phyloP scores from a whole-genome alignment of 2,113 vertebrate genomes.

The Vulpes vulpes region DNA sequence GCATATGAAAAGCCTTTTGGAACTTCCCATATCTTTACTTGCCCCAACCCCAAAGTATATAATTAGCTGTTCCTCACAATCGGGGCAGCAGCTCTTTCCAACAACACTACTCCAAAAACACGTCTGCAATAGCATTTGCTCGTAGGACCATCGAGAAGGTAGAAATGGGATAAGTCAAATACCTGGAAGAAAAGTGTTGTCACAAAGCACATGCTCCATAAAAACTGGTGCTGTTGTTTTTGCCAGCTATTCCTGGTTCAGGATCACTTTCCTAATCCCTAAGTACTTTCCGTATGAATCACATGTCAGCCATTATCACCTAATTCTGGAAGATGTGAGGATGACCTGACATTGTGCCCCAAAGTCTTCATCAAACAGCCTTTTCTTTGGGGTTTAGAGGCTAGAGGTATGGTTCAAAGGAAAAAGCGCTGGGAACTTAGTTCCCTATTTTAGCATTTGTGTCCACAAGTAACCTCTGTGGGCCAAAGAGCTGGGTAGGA shows the following conservation, averaged over 20 bases:
- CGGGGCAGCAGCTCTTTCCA: neutral
- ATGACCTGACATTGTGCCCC: neutral
- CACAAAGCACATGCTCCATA: neutral
- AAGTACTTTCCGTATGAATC: neutral
- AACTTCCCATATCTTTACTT: neutral
- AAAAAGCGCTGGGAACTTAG: neutral
- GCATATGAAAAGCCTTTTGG: neutral
- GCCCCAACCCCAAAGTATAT: neutral
- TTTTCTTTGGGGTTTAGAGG: neutral
- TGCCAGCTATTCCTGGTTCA: neutral
- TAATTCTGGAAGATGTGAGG: neutral
- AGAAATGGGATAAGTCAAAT: neutral
- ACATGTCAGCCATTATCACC: neutral
- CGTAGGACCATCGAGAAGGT: neutral
- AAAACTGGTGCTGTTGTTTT: neutral
- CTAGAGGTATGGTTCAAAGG: neutral
- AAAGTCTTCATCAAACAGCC: neutral
- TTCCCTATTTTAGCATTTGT: neutral
- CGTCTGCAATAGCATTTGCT: neutral
- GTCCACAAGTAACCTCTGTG: neutral
- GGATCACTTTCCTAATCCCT: neutral
- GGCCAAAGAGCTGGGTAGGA: neutral
- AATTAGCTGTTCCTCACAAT: neutral
- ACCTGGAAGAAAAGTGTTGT: neutral
- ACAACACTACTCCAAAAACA: neutral